Percentiles rank a stretch among this genome's conserved stretches.
Conservation (phyloP, 1,140 invertebrate species). For the Drosophila nikananu region DNA sequence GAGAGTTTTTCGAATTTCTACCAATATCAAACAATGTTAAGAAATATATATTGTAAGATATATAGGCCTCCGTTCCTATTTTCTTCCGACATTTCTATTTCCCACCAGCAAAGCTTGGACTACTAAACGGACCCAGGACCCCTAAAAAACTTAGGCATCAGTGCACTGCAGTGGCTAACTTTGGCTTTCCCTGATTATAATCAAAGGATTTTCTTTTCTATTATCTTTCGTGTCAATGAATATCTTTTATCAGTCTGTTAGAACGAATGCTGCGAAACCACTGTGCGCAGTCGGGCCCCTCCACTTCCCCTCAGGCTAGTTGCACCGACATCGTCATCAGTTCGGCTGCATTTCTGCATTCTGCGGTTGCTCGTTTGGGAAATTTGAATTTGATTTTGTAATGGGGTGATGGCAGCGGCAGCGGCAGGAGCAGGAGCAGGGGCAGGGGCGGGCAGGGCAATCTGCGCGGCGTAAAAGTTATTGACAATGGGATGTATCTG, state of each 20-base stretch:
- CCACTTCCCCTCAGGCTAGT: constrained; percentile 12
- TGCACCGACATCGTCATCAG: constrained; percentile 60
- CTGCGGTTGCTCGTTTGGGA: constrained; percentile 68
- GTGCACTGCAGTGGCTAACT: too few relatives aligned
- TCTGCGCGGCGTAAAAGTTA: constrained; percentile 81
- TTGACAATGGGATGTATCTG: constrained; percentile 85
- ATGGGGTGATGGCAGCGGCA: constrained; percentile 27
- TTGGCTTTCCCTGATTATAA: not conserved
- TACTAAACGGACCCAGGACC: too few relatives aligned
- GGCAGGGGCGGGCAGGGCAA: constrained; percentile 41
- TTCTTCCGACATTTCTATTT: too few relatives aligned
- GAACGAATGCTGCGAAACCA: not conserved
- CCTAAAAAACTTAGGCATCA: not conserved
- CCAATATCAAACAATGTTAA: too few relatives aligned
- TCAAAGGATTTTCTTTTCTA: too few relatives aligned
- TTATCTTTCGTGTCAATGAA: not conserved
- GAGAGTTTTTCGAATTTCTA: too few relatives aligned
- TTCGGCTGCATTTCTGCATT: constrained; percentile 53
- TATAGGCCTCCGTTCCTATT: too few relatives aligned
- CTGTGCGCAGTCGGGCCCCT: constrained; percentile 2
- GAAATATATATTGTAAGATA: too few relatives aligned
- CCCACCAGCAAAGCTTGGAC: too few relatives aligned
- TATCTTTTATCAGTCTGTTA: not conserved
- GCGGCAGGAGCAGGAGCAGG: not conserved
- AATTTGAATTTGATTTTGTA: constrained; percentile 83